phyloP scores from a whole-genome alignment of 2,113 vertebrate species.

The Scatophagus argus region DNA sequence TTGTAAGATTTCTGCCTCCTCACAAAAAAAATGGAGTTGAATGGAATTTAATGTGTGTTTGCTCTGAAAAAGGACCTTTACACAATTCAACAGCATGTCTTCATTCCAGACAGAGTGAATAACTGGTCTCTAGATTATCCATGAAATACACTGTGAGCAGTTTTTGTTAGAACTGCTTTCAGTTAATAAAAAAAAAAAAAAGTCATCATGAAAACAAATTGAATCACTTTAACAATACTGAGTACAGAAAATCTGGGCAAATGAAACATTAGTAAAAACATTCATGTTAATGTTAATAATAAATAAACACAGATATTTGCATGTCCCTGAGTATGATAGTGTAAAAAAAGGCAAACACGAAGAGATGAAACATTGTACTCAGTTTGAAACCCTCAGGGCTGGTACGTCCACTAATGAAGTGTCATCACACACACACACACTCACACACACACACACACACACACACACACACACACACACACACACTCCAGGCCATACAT shows the following conservation, averaged over 20 bases:
- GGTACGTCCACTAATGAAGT: conserved; percentile 35
- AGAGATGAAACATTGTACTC: neutral
- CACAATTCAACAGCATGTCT: neutral
- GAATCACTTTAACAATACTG: too few relatives aligned
- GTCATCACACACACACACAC: conserved; percentile 14
- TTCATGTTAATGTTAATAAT: too few relatives aligned
- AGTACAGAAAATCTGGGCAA: neutral
- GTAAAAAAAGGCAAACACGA: neutral
- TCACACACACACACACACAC: conserved; percentile 5
- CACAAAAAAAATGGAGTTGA: neutral
- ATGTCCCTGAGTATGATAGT: neutral
- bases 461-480: conserved; percentile 37
- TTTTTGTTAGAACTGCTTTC: neutral
- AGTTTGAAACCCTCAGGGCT: conserved; percentile 25
- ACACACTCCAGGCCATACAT: conserved; percentile 61
- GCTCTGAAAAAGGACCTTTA: neutral
- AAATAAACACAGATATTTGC: neutral
- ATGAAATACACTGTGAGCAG: neutral
- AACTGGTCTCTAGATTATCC: neutral
- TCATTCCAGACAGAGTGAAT: neutral
- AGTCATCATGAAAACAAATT: neutral
- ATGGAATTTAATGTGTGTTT: neutral
- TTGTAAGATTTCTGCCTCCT: neutral
- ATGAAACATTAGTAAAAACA: too few relatives aligned
- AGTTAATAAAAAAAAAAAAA: neutral